Base-by-base conservation (phyloP, 1,140 invertebrate species). In the Microplitis demolitor region DNA sequence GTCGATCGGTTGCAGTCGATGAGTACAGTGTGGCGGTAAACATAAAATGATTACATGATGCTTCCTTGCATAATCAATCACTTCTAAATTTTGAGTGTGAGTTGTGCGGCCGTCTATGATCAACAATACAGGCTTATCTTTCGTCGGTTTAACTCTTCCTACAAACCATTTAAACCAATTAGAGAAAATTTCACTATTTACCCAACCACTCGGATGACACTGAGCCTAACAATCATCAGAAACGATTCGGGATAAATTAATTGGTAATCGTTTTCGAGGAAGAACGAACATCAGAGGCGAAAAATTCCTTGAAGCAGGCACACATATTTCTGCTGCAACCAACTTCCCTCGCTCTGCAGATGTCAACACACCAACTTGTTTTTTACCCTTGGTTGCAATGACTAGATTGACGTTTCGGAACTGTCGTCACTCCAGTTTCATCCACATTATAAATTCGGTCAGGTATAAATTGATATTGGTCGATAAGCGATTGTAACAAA, bases 1-100 rank as follows among this genome's bases (percentile, higher is more conserved):
- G 74, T 87, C 87, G 0, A 87, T 75, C 13, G 86, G 83, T 68
- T 88, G 85, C 8, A 88, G 62, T 63, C 80, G 76, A 63, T 80
- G 69, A 68, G 13, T 62, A 6, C 61, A 75, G 34, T 72, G 63
- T 61, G 64, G 56, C 5, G 72, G 54, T 11, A 64, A 56, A 58
- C 56, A 73, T 16, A 69, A 31, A 14, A 69, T 39, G 1, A 61
- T 45, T 1, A 73, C 33, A 53, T 66, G 67, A 53, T 69, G 53
- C 11, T 83, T 72, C 62, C 66, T 24, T 66, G 71, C 69, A 33
- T 35, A 72, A 39, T 66, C 58, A 13, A 74, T 58, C 6, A 68
- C 50, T 37, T 63, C 63, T 14, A 77, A 11, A 51, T 66, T 74
- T 9, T 64, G 73, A 3, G 69, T 69, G 14, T 76, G 74, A 9